Evolutionary conservation across 2,797 vertebrate species (phyloP).

Genomic region (Enteromius viviparus): DNA sequence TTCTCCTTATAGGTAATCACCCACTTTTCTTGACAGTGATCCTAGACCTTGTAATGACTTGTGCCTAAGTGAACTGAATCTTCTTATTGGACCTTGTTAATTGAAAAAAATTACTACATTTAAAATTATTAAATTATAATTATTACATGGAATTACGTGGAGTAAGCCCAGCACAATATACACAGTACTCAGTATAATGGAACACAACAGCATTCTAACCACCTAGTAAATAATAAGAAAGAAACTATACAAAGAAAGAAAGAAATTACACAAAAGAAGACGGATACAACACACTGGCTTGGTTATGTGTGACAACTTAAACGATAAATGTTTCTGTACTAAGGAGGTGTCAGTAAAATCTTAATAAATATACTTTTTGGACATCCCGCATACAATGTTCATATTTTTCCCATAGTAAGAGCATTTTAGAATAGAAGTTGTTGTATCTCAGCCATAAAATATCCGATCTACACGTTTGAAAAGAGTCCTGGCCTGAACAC

Average conservation of each 20-base stretch:
- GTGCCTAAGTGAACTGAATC: background rate
- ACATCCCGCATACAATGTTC: too few relatives aligned
- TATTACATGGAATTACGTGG: background rate
- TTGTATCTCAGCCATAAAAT: too few relatives aligned
- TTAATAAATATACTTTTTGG: too few relatives aligned
- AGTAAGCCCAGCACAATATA: background rate
- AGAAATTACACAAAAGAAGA: background rate
- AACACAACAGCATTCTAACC: background rate
- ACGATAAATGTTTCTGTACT: too few relatives aligned
- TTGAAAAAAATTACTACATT: background rate
- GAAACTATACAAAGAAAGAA: background rate
- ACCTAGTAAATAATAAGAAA: background rate
- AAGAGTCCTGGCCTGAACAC: too few relatives aligned
- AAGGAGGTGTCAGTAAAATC: too few relatives aligned
- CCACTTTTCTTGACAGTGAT: slow-evolving; percentile 24
- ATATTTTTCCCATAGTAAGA: too few relatives aligned
- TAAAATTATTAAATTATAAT: too few relatives aligned
- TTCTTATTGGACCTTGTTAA: background rate
- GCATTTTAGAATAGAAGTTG: too few relatives aligned
- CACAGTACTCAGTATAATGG: background rate
- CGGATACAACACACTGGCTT: background rate
- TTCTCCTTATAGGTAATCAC: background rate
- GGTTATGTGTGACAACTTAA: background rate
- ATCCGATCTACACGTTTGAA: too few relatives aligned
- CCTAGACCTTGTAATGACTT: background rate